These are phyloP conservation scores for Tinea pellionella DNA, from an alignment of 2,888 invertebrate genomes.

Conservation along the genomic window DNA sequence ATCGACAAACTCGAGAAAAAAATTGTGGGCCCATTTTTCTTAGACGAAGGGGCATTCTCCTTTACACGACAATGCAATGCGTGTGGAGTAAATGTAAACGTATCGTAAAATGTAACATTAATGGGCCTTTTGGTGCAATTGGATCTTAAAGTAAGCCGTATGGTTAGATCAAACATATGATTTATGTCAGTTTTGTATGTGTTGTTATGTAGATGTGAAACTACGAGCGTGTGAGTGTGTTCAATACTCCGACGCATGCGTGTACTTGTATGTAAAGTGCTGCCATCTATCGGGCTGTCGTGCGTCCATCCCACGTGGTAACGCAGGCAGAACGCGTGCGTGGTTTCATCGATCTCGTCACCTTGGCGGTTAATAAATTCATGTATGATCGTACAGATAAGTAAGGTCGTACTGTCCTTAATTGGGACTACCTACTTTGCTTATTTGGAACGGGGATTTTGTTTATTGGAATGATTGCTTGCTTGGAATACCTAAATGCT, in stretches of 20 bases:
- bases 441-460: no score
- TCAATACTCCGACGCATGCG: slow-evolving; percentile 62
- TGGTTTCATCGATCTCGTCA: slow-evolving; percentile 54
- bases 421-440: not conserved
- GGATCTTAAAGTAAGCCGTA: no score
- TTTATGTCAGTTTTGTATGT: slow-evolving; percentile 40
- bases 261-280: slow-evolving; percentile 29
- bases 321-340: slow-evolving; percentile 33
- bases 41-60: no score
- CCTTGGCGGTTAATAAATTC: slow-evolving; percentile 62
- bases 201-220: slow-evolving; percentile 19
- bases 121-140: no score
- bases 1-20: no score
- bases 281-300: slow-evolving; percentile 46
- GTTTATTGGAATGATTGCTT: no score
- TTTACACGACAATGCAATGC: no score
- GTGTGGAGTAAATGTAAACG: no score
- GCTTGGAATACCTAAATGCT: no score
- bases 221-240: slow-evolving; percentile 38
- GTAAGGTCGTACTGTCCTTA: slow-evolving; percentile 1
- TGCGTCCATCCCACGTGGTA: slow-evolving; percentile 39
- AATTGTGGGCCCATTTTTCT: no score
- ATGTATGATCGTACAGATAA: slow-evolving; percentile 25
- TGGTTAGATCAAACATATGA: slow-evolving; percentile 59
- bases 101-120: no score